Base-by-base conservation (phyloP, 2,797 vertebrate species). In the Jordanella pulchra region DNA sequence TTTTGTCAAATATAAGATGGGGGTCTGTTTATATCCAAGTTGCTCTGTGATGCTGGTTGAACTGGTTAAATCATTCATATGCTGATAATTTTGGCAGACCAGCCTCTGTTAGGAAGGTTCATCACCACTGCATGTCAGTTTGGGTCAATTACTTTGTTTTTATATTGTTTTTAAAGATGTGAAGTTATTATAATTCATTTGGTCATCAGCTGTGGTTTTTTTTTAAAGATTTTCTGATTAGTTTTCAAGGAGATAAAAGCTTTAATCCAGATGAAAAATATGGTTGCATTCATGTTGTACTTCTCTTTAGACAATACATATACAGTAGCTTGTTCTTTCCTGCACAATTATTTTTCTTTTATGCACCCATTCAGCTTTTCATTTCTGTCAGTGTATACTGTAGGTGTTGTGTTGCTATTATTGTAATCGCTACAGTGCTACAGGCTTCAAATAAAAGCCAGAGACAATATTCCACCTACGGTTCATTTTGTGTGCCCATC, bases 401-500 rank as follows among this genome's bases (percentile, higher is more conserved):
- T 65, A 86, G 85, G 82, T 86, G 78, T 85, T 86, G 79, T 87
- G 84, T 82, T 84, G 80, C 84, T 84, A 79, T 89, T 86, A 84
- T 90, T 89, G 81, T 92, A 85, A 86, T 88, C 60, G 54, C 79
- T 71, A 88, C 86, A 87, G 77, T 84, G 86, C 86, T 90, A 91
- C 81, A 82, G 86, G 90, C 89, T 80, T 83, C 81, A 75, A 91
- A 91, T 89, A 89, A 91, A 89, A 89, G 86, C 86, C 85, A 71
- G 84, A 88, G 82, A 92, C 89, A 90, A 92, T 93, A 91, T 91
- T 80, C 87, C 80, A 79, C 82, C 83, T 77, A 68, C 88, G 87
- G 91, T 89, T 70, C 83, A 75, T 88, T 89, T 89, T 83, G 66
- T 66, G 69, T 61, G 77, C 81, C 89, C 78, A 30, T 78, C 13